Conservation (phyloP, 2,888 invertebrate genomes). For the Hylaea fasciaria region DNA sequence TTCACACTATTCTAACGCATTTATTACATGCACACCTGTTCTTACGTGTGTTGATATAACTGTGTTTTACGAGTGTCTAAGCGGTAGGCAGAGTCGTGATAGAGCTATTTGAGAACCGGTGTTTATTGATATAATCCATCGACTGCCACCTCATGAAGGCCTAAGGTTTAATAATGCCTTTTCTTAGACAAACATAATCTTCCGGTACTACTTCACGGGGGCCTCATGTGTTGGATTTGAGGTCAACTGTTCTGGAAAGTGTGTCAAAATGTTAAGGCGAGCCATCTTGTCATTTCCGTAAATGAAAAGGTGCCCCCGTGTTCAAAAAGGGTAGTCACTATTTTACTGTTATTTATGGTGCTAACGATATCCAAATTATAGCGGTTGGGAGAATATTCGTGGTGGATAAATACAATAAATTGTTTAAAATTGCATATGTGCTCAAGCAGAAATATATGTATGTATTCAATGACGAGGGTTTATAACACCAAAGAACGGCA, state of each 20-base stretch:
- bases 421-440: too few species aligned
- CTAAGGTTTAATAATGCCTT: slow-evolving; percentile 29
- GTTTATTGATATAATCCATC: slow-evolving; percentile 36
- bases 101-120: slow-evolving; percentile 29
- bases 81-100: slow-evolving; percentile 27
- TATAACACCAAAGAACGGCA: too few species aligned
- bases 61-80: slow-evolving; percentile 19
- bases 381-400: too few species aligned
- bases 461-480: too few species aligned
- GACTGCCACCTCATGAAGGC: slow-evolving; percentile 23
- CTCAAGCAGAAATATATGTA: too few species aligned
- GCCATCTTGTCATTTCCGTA: not conserved
- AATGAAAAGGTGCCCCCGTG: not conserved
- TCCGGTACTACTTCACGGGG: slow-evolving; percentile 10
- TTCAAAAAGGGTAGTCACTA: too few species aligned
- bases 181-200: slow-evolving; percentile 31
- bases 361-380: too few species aligned
- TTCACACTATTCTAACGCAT: too few species aligned
- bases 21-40: slow-evolving; percentile 3
- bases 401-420: too few species aligned
- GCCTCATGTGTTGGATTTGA: slow-evolving; percentile 13
- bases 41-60: slow-evolving; percentile 29
- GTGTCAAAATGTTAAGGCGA: slow-evolving; percentile 5
- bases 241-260: slow-evolving; percentile 21
- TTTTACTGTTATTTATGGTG: too few species aligned